These are phyloP conservation scores for Macrochelys suwanniensis DNA, from an alignment of 2,797 vertebrate species.

Conservation along the genomic window DNA sequence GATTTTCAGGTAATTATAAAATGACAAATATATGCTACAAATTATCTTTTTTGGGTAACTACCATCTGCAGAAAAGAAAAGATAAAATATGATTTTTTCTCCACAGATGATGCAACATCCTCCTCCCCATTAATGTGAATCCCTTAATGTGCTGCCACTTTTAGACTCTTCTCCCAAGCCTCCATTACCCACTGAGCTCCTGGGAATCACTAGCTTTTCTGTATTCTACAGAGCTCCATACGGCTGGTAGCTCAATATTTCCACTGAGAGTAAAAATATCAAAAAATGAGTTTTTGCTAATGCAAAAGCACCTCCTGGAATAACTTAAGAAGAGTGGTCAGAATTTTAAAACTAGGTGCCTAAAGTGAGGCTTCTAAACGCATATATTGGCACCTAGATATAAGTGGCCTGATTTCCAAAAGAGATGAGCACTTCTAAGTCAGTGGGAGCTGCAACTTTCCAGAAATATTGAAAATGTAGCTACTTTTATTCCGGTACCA, in stretches of 20 bases:
- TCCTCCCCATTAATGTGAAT: background rate
- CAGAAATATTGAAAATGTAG: background rate
- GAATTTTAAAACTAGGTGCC: background rate
- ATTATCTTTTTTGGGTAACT: background rate
- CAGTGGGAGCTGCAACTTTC: background rate
- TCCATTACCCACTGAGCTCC: background rate
- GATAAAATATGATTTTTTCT: background rate
- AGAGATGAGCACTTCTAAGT: background rate
- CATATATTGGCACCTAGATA: background rate
- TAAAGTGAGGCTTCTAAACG: background rate
- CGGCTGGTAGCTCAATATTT: background rate
- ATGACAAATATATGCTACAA: background rate
- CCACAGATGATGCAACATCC: background rate
- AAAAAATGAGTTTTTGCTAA: background rate
- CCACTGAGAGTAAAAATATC: background rate
- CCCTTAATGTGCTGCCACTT: background rate
- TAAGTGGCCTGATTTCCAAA: background rate
- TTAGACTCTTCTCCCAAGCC: background rate
- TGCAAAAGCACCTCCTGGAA: background rate
- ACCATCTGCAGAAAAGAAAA: background rate
- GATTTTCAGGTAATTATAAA: background rate
- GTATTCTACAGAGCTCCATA: background rate
- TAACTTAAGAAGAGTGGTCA: background rate
- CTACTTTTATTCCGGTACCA: background rate
- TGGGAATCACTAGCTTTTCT: slow-evolving; percentile 3